A percentile compares a stretch with the other conserved stretches of the same genome.
phyloP scores from a whole-genome alignment of 2,888 invertebrate genomes.

The Apamea sordens region DNA sequence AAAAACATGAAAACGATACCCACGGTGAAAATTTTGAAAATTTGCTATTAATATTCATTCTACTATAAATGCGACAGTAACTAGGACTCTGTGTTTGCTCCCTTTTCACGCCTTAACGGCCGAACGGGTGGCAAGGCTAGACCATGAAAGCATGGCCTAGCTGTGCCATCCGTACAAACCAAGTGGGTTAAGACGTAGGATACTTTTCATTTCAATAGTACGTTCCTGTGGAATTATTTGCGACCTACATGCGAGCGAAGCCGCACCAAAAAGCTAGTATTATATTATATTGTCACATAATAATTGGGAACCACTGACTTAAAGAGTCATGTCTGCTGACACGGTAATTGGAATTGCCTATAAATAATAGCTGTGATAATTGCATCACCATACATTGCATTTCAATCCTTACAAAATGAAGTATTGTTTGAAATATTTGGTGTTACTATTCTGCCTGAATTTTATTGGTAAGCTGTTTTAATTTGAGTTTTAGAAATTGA shows the following conservation, averaged over 20 bases:
- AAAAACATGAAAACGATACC: too few relatives aligned
- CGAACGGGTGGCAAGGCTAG: too few relatives aligned
- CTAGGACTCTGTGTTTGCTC: not conserved
- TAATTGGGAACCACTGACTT: not conserved
- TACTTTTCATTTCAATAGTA: too few relatives aligned
- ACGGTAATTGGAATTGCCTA: not conserved
- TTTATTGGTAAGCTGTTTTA: constrained; percentile 6
- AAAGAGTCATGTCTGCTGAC: not conserved
- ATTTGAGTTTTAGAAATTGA: not conserved
- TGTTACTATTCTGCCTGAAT: constrained; percentile 9
- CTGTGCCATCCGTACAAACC: too few relatives aligned
- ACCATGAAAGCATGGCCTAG: too few relatives aligned
- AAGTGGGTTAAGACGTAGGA: too few relatives aligned
- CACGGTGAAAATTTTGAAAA: too few relatives aligned
- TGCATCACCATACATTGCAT: not conserved
- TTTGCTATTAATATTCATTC: too few relatives aligned
- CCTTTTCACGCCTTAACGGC: too few relatives aligned
- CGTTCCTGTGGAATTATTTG: too few relatives aligned
- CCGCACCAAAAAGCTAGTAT: too few relatives aligned
- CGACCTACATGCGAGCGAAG: too few relatives aligned
- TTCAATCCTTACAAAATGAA: constrained; percentile 8
- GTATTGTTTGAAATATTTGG: constrained; percentile 7
- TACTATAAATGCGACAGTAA: not conserved
- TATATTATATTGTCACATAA: not conserved
- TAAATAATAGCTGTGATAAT: not conserved